Evolutionary conservation across 2,888 invertebrate genomes (phyloP).

Genomic region (Protonemura montana): DNA sequence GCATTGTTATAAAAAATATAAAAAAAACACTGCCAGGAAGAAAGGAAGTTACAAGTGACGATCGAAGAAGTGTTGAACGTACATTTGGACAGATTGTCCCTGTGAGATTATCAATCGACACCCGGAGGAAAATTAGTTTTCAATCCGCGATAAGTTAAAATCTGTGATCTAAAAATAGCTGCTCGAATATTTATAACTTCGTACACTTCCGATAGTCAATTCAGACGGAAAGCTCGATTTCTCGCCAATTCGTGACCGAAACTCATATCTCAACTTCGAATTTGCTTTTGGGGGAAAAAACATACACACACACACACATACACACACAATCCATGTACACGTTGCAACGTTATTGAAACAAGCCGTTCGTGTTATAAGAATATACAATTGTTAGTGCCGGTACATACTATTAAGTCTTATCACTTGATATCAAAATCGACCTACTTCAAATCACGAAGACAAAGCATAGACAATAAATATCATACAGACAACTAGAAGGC

Average conservation of each 20-base stretch:
- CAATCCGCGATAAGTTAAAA: neutral
- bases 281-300: neutral
- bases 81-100: neutral
- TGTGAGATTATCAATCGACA: neutral
- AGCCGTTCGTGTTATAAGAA: neutral
- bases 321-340: neutral
- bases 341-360: neutral
- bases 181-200: neutral
- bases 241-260: neutral
- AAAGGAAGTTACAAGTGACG: neutral
- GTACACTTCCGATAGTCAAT: neutral
- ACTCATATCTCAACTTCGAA: neutral
- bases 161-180: constrained; percentile 7
- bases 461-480: neutral
- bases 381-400: neutral
- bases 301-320: neutral
- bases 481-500: neutral
- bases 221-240: neutral
- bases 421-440: neutral
- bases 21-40: neutral
- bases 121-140: neutral
- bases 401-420: neutral
- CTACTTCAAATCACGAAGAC: neutral
- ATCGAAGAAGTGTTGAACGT: neutral
- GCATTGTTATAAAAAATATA: too few species aligned